A percentile compares a stretch with the other conserved stretches of the same genome.
These are phyloP conservation scores for Drosophila maculinotata DNA, from an alignment of 2,888 invertebrate species.

Conservation along the genomic window DNA sequence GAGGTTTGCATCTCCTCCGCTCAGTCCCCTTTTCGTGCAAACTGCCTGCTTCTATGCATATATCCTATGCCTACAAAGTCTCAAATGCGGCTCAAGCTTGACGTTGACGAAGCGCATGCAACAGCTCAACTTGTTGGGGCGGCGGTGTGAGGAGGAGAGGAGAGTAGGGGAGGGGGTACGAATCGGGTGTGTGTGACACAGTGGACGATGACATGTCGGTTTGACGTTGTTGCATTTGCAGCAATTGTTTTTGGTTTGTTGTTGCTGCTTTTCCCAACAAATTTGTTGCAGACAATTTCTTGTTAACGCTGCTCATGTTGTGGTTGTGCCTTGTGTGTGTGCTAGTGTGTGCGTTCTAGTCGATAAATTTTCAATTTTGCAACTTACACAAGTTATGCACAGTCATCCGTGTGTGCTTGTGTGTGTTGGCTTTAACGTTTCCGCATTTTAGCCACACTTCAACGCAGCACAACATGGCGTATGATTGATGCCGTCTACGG, in stretches of 20 bases:
- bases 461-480: slow-evolving; percentile 67
- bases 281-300: slow-evolving; percentile 78
- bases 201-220: slow-evolving; percentile 55
- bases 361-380: slow-evolving; percentile 79
- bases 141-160: background rate
- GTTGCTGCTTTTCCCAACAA: slow-evolving; percentile 38
- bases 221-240: slow-evolving; percentile 38
- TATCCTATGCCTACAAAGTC: slow-evolving; percentile 68
- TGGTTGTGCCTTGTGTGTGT: slow-evolving; percentile 42
- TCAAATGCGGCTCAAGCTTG: slow-evolving; percentile 74
- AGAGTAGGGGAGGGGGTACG: background rate
- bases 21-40: background rate
- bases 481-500: slow-evolving; percentile 76
- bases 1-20: background rate
- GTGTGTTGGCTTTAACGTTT: slow-evolving; percentile 58
- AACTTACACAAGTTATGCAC: slow-evolving; percentile 38
- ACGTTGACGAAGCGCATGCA: slow-evolving; percentile 78
- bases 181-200: slow-evolving; percentile 9
- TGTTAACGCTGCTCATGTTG: slow-evolving; percentile 67
- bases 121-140: slow-evolving; percentile 67
- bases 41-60: slow-evolving; percentile 30
- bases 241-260: slow-evolving; percentile 22
- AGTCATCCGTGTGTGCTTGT: slow-evolving; percentile 5
- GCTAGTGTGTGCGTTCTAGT: slow-evolving; percentile 59
- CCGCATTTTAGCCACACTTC: slow-evolving; percentile 76